Conservation (phyloP, 2,113 vertebrate genomes). For the Oryzias melastigma region DNA sequence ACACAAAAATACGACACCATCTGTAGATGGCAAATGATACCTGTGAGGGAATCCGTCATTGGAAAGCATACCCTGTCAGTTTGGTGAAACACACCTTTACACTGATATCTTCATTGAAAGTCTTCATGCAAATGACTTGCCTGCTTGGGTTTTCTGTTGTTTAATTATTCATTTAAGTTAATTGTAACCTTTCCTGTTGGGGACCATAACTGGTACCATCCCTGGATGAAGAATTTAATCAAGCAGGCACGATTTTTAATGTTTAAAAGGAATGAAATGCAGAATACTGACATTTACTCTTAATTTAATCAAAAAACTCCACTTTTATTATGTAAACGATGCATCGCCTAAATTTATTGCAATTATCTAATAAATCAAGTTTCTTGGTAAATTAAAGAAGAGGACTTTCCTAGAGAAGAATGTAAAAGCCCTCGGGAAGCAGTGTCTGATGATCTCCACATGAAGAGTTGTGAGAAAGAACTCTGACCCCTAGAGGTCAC, state of each 20-base stretch:
- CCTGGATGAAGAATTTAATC: conserved; percentile 2
- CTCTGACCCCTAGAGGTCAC: conserved; percentile 66
- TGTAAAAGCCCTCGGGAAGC: background rate
- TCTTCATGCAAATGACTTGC: conserved; percentile 37
- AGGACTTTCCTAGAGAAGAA: conserved; percentile 15
- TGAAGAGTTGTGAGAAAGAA: conserved; percentile 37
- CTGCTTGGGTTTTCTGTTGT: conserved; percentile 24
- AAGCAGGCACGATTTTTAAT: too few species aligned
- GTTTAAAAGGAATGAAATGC: too few species aligned
- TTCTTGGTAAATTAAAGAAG: conserved; percentile 12
- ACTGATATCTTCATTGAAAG: conserved; percentile 60
- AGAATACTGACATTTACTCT: conserved; percentile 1
- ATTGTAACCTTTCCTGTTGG: conserved; percentile 31
- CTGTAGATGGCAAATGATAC: conserved; percentile 74
- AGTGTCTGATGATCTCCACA: conserved; percentile 28
- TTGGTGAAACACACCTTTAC: conserved; percentile 52
- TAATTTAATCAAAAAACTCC: conserved; percentile 45
- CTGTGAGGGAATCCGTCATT: conserved; percentile 67
- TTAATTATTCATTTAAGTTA: conserved; percentile 29
- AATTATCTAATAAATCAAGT: conserved; percentile 11
- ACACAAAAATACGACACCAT: conserved; percentile 46
- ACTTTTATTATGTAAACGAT: conserved; percentile 59
- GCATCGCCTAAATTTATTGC: conserved; percentile 40
- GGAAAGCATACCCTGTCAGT: conserved; percentile 65
- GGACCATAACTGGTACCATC: conserved; percentile 23